phyloP scores from a whole-genome alignment of 2,797 vertebrate genomes.

The Chiloscyllium punctatum region DNA sequence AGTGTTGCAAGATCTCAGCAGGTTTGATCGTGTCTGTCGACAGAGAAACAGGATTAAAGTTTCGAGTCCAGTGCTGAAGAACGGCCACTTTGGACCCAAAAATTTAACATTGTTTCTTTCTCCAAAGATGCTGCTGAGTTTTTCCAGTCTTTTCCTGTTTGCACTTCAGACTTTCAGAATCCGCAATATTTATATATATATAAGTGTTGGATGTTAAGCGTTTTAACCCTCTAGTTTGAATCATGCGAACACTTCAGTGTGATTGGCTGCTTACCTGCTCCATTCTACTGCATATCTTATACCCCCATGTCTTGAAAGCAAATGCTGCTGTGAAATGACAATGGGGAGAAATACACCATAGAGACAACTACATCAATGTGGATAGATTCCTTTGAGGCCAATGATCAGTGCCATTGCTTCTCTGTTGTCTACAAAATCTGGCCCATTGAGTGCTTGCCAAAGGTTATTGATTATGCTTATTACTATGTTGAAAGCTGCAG shows the following conservation, averaged over 20 bases:
- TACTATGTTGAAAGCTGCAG: constrained; percentile 57
- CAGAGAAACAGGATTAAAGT: too few species aligned
- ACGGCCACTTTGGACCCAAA: too few species aligned
- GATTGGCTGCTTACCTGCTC: not conserved
- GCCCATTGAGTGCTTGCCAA: not conserved
- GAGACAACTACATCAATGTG: not conserved
- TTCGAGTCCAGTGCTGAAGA: too few species aligned
- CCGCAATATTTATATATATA: too few species aligned
- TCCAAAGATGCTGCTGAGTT: too few species aligned
- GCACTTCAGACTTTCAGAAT: too few species aligned
- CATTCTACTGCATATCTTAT: not conserved
- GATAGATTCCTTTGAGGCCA: not conserved
- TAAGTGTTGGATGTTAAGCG: not conserved
- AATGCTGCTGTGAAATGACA: not conserved
- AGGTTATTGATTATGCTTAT: constrained; percentile 52
- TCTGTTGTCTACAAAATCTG: not conserved
- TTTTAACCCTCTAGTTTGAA: not conserved
- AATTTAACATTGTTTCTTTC: too few species aligned
- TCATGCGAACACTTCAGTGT: not conserved
- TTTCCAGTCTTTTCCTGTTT: too few species aligned
- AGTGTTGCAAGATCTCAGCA: too few species aligned
- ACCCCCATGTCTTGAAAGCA: not conserved
- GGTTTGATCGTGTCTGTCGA: too few species aligned
- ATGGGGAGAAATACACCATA: not conserved
- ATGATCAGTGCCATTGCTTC: not conserved